Base-by-base conservation (phyloP, 2,888 invertebrate species). In the Drosophila gaucha region DNA sequence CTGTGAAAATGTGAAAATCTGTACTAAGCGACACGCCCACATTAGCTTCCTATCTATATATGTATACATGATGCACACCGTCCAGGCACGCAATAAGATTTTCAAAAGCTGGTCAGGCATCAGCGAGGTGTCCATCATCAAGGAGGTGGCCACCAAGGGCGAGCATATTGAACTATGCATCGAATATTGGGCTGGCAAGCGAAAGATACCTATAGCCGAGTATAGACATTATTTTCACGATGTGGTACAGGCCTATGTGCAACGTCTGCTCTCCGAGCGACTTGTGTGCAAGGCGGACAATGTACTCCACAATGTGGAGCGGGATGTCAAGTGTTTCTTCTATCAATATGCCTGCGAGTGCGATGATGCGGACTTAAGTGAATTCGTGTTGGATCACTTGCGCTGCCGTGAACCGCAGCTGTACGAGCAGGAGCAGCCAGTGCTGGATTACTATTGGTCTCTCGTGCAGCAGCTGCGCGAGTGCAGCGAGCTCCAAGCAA, bases 301-400 rank as follows among this genome's bases (percentile, higher is more conserved):
- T 56, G 89, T 91, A 2, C 66, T 91, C 0, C 79, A 69, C 14
- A 91, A 92, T 74, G 89, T 91, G 5, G 80, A 90, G 0, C 76
- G 90, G 2, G 89, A 91, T 62, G 89, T 90, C 0, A 89, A 89
- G 64, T 87, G 86, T 43, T 87, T 90, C 31, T 92, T 90, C 47
- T 91, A 90, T 50, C 91, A 92, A 57, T 91, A 94, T 41, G 95
- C 95, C 14, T 90, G 93, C 68, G 93, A 93, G 46, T 94, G 94
- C 35, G 93, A 94, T 67, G 93, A 93, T 66, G 77, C 72, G n/a
- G 91, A 91, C 28, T 91, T 95, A 47, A 93, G 95, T 78, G 94
- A 95, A 77, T 94, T 94, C 75, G 93, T 96, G 71, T 93, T 95
- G 16, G 93, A 94, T 49, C 94, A 96, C 87, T 90, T 96, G 60